phyloP scores from a whole-genome alignment of 2,797 vertebrate genomes.

The Pygocentrus nattereri region DNA sequence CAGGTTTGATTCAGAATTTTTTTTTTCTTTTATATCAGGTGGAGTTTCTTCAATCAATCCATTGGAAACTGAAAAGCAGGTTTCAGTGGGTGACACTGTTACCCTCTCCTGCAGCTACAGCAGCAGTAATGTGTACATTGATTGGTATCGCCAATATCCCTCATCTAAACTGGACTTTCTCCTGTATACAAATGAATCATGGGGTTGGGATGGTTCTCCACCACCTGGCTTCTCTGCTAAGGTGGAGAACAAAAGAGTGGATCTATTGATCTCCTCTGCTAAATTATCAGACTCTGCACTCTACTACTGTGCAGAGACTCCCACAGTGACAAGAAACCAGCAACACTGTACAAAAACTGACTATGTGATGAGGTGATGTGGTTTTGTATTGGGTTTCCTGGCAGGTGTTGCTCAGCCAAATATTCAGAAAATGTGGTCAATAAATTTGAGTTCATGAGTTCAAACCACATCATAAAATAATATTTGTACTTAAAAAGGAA shows the following conservation, averaged over 20 bases:
- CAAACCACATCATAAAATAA: too few relatives aligned
- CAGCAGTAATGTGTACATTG: not conserved
- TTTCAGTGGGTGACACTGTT: not conserved
- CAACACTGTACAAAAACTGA: not conserved
- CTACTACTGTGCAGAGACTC: not conserved
- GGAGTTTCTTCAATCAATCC: too few relatives aligned
- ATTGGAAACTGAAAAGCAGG: not conserved
- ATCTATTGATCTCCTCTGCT: not conserved
- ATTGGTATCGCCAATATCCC: not conserved
- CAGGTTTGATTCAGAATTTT: too few relatives aligned
- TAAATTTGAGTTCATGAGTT: too few relatives aligned
- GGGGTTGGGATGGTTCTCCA: not conserved
- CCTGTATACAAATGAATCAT: not conserved
- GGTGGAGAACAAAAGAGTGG: not conserved
- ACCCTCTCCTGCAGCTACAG: not conserved
- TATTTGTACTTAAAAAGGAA: too few relatives aligned
- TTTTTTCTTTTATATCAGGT: too few relatives aligned
- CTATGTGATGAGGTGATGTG: not conserved
- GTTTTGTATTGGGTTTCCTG: not conserved
- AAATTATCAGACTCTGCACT: not conserved
- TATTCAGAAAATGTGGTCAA: not conserved
- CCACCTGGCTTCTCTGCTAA: not conserved
- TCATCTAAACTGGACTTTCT: not conserved
- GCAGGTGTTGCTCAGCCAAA: not conserved
- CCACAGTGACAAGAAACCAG: not conserved